Base-by-base conservation (phyloP, 2,888 invertebrate species). In the Oeneis ivallda region DNA sequence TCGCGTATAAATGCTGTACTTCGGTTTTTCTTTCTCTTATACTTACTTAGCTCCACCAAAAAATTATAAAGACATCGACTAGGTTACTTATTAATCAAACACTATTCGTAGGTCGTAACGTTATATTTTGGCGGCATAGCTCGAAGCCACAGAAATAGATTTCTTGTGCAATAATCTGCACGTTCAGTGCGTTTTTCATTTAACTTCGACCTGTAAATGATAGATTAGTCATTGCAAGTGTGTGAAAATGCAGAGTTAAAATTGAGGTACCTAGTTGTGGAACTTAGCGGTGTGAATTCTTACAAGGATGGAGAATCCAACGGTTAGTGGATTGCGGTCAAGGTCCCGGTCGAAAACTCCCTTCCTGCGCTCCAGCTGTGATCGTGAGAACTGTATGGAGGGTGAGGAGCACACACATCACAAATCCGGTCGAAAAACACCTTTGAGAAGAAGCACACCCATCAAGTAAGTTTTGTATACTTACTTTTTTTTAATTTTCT, bases 271-370 rank as follows among this genome's bases (percentile, higher is more conserved):
- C n/a, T n/a, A n/a, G n/a, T 13, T 54, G 37, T 56, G 39, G 6
- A 13, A 13, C 8, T 39, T 47, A n/a, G 41, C 63, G 13, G 60
- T 64, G 45, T 32, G 47, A 68, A 47, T 52, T 47, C 45, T 52
- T 47, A 19, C 45, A 50, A 82, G 68, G 68, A 91, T 92, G 92
- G 92, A 92, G 75, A 88, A 84, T 73, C 81, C 83, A 69, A 79
- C 85, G 69, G 86, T 85, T 77, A 86, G 89, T 74, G 93, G 93
- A 85, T 92, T 94, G 81, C 89, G 95, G 85, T 93, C 94, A 83
- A 93, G 95, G 87, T 95, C 95, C 75, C 93, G 95, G 74, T 95
- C 95, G 45, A 94, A 93, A 79, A 95, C 95, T 76, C 95, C 95
- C 71, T 94, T 94, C 79, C 82, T 93, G 74, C 88, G 92, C 71